phyloP scores from a whole-genome alignment of 2,888 invertebrate species.

The Acrocyrtus sp. region DNA sequence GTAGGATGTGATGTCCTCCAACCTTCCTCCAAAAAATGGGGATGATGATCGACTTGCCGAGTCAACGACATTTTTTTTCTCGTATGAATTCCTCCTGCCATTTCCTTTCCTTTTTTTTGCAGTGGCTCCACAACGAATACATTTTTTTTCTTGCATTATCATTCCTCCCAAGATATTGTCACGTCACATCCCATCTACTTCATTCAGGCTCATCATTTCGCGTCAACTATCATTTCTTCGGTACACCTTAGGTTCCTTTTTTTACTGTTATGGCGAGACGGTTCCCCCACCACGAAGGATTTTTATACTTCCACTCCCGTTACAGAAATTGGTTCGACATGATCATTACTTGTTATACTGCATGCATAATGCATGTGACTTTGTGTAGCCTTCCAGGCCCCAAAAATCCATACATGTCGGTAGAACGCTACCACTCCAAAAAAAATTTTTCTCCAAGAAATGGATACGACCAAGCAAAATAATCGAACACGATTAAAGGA shows the following conservation, averaged over 20 bases:
- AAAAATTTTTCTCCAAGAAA: too few relatives aligned
- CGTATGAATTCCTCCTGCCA: too few relatives aligned
- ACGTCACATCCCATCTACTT: conserved; percentile 44
- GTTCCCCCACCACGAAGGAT: too few relatives aligned
- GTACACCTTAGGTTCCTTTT: too few relatives aligned
- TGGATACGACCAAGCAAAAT: too few relatives aligned
- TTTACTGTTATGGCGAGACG: too few relatives aligned
- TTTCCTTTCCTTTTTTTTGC: neutral
- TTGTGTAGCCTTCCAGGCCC: too few relatives aligned
- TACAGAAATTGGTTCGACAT: neutral
- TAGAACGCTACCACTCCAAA: too few relatives aligned
- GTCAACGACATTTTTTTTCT: conserved; percentile 37
- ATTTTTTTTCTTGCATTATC: conserved; percentile 8
- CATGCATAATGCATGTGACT: neutral
- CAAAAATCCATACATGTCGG: too few relatives aligned
- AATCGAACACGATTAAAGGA: too few relatives aligned
- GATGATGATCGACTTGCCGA: conserved; percentile 44
- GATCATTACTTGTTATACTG: neutral
- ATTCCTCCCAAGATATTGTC: conserved; percentile 47
- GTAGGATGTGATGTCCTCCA: neutral
- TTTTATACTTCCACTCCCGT: too few relatives aligned
- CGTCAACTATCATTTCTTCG: conserved; percentile 23
- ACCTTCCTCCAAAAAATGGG: conserved; percentile 1
- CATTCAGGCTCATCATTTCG: conserved; percentile 41
- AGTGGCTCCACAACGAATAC: neutral